These are phyloP conservation scores for Sebastes trivittatus DNA, from an alignment of 2,797 vertebrate genomes.

Conservation along the genomic window DNA sequence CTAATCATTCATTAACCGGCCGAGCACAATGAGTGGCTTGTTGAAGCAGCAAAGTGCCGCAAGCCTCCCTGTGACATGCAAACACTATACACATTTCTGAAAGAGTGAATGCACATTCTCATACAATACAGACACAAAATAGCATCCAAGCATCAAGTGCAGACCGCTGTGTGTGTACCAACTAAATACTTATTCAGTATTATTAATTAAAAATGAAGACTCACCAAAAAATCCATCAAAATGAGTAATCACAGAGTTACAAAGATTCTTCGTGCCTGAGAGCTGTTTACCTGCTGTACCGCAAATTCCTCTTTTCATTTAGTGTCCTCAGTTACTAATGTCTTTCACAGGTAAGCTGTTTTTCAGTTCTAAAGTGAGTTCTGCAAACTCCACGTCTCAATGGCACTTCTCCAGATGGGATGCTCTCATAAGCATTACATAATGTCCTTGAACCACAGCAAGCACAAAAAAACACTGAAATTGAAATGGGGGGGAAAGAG, in stretches of 20 bases:
- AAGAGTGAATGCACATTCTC: constrained; percentile 3
- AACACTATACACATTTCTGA: constrained; percentile 24
- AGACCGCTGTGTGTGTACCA: not conserved
- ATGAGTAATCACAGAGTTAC: not conserved
- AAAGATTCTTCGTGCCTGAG: not conserved
- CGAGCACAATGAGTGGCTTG: constrained; percentile 54
- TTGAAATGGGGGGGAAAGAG: constrained; percentile 45
- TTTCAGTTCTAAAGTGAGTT: constrained; percentile 52
- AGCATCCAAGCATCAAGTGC: not conserved
- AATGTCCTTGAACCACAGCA: constrained; percentile 74
- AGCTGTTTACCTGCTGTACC: constrained; percentile 12
- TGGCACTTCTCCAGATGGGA: constrained; percentile 75
- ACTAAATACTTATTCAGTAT: not conserved
- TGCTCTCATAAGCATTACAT: constrained; percentile 73
- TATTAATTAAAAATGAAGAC: not conserved
- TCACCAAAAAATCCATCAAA: not conserved
- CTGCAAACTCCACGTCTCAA: constrained; percentile 62
- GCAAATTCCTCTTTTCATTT: constrained; percentile 27
- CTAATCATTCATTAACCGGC: constrained; percentile 65
- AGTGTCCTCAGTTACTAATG: constrained; percentile 34
- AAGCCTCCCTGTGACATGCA: constrained; percentile 27
- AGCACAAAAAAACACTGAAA: constrained; percentile 60
- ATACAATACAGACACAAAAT: constrained; percentile 7
- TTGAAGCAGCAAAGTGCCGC: constrained; percentile 29
- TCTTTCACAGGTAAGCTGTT: constrained; percentile 51